Percentiles rank a stretch among this genome's conserved stretches.
These are phyloP conservation scores for Euglossa dilemma DNA, from an alignment of 1,140 invertebrate species.

Conservation along the genomic window DNA sequence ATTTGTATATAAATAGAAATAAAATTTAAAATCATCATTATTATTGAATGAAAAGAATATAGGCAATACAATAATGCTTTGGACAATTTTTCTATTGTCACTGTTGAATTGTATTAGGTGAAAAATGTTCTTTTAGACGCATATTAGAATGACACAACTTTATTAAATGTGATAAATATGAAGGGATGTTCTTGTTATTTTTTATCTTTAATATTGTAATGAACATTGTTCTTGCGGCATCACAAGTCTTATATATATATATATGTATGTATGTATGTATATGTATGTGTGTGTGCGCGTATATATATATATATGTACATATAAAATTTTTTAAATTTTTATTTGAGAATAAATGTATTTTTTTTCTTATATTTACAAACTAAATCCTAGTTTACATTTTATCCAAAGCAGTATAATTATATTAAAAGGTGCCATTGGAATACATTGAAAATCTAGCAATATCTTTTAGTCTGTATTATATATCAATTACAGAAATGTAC, in stretches of 20 bases:
- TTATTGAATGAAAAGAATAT: constrained; percentile 6
- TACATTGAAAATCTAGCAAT: constrained; percentile 62
- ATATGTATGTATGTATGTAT: not conserved
- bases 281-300: not conserved
- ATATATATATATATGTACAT: not conserved
- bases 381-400: constrained; percentile 33
- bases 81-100: constrained; percentile 36
- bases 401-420: constrained; percentile 55
- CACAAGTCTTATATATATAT: constrained; percentile 28
- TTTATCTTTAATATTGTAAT: constrained; percentile 30
- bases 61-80: constrained; percentile 57
- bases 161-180: constrained; percentile 26
- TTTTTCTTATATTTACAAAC: constrained; percentile 39
- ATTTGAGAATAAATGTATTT: constrained; percentile 37
- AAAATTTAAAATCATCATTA: constrained; percentile 53
- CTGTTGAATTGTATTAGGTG: constrained; percentile 24
- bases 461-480: constrained; percentile 60
- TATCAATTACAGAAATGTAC: constrained; percentile 65
- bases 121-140: constrained; percentile 32
- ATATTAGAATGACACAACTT: not conserved
- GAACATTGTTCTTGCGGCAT: constrained; percentile 20
- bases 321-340: constrained; percentile 19
- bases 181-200: constrained; percentile 30
- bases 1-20: constrained; percentile 66
- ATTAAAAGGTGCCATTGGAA: constrained; percentile 60